Conservation (phyloP, 2,888 invertebrate genomes). For the Protonemura montana region DNA sequence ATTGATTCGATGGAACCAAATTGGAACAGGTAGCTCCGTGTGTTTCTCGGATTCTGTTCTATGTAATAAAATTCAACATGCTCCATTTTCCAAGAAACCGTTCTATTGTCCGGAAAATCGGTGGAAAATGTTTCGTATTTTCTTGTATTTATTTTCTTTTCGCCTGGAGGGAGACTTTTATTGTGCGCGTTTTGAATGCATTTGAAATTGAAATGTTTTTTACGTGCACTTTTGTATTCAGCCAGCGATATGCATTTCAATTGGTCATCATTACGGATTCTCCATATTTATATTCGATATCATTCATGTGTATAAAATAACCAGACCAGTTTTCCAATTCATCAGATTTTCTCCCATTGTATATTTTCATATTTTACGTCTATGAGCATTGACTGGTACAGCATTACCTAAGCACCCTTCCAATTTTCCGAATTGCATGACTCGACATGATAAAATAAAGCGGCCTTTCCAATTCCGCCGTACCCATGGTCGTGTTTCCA, state of each 20-base stretch:
- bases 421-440: background rate
- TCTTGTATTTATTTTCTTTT: background rate
- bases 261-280: background rate
- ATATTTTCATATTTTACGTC: background rate
- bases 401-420: background rate
- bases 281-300: background rate
- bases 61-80: constrained; percentile 5
- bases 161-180: background rate
- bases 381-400: background rate
- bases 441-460: background rate
- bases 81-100: background rate
- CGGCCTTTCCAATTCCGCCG: background rate
- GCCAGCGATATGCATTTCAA: background rate
- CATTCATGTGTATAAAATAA: background rate
- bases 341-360: background rate
- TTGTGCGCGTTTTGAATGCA: background rate
- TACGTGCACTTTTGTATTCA: background rate
- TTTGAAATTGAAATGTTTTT: too few species aligned
- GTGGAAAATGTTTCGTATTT: background rate
- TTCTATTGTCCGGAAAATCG: background rate
- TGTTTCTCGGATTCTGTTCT: background rate
- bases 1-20: constrained; percentile 12
- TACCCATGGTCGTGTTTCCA: background rate
- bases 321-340: background rate
- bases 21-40: background rate